These are phyloP conservation scores for Artibeus jamaicensis DNA, from an alignment of 2,797 vertebrate species.

Conservation along the genomic window DNA sequence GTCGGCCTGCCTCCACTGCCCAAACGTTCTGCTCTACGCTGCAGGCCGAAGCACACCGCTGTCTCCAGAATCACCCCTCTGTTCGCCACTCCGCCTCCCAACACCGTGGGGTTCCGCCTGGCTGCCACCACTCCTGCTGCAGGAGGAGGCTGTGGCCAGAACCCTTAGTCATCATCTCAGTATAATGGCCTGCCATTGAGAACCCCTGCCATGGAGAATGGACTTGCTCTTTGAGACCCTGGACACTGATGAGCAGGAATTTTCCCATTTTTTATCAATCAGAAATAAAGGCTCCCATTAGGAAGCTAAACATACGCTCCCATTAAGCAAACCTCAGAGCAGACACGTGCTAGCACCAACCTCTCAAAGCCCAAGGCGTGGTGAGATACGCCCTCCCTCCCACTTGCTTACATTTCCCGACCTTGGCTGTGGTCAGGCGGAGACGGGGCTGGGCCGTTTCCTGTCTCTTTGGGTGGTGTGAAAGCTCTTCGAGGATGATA, in stretches of 20 bases:
- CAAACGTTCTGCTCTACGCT: not conserved
- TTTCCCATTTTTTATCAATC: not conserved
- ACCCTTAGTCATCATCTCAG: not conserved
- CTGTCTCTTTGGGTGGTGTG: not conserved
- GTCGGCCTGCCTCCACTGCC: not conserved
- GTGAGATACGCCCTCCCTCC: not conserved
- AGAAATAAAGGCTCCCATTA: not conserved
- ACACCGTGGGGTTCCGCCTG: accelerated
- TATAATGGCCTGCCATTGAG: not conserved
- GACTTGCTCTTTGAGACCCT: not conserved
- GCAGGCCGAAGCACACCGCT: not conserved
- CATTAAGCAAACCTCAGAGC: not conserved
- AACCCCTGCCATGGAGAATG: not conserved
- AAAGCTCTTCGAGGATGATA: not conserved
- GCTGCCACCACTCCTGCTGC: too few relatives aligned
- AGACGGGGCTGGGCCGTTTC: not conserved
- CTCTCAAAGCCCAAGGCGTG: not conserved
- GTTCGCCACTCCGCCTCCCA: too few relatives aligned
- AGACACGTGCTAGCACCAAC: not conserved
- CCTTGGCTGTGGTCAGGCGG: not conserved
- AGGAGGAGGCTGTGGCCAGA: not conserved
- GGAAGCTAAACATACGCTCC: not conserved
- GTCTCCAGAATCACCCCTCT: not conserved
- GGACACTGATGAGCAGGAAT: not conserved
- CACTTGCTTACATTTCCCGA: not conserved